Base-by-base conservation (phyloP, 2,113 vertebrate genomes). In the Phycodurus eques region DNA sequence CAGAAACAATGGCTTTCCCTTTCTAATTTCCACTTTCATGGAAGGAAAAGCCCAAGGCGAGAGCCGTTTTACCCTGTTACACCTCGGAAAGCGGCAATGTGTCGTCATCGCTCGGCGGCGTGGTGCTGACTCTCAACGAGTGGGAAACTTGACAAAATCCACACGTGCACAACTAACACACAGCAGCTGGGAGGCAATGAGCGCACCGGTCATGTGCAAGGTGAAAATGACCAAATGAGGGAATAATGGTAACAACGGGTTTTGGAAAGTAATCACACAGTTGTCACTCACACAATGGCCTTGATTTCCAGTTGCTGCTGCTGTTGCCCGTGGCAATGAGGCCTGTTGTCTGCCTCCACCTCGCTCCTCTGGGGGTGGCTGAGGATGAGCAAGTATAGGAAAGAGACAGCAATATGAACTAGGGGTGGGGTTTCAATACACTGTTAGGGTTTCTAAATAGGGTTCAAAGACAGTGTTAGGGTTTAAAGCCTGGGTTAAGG, bases 201-300 rank as follows among this genome's bases (percentile, higher is more conserved):
- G 31, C 42, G 12, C 42, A 27, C 63, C 20, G 42, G 42, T 64
- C 42, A 27, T 22, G 42, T 46, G 63, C 63, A 65, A 46, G 63
- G 31, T 65, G 62, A 65, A 35, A 61, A 14, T 61, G 59, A 61
- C 31, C 59, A 39, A 61, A 59, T 53, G 49, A 72, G 66, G 59
- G 53, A 46, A 73, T 42, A 63, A 61, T 61, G 35, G 56, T 8
- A 44, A 27, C 14, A n/a, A 10, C 9, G 2, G 56, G 47, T 11
- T 71, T 46, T 12, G 19, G 11, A 17, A 27, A 22, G 54, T 27
- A 69, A 60, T 43, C 8, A 71, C 11, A 33, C 14, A 80, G 27
- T 62, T 63, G 42, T 72, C 46, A 87, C 91, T 91, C 76, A 92
- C 91, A 92, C 84, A 72, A 88, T 85, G 35, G 89, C 90, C 56